Conservation (phyloP, 2,888 invertebrate genomes). For the Capitulum mitella region DNA sequence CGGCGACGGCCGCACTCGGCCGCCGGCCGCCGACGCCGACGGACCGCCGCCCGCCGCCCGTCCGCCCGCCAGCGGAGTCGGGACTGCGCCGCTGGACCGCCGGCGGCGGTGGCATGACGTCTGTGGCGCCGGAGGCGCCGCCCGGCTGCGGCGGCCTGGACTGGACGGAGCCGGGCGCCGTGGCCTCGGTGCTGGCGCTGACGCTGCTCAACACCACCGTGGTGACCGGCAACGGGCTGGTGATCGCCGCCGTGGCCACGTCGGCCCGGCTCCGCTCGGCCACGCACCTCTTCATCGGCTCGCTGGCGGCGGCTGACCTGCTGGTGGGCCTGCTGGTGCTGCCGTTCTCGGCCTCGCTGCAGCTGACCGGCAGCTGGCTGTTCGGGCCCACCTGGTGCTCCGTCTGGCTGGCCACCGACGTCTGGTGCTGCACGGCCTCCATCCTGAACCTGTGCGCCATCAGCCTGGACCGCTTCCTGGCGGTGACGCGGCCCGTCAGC, state of each 20-base stretch:
- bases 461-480: constrained; percentile 84
- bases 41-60: neutral
- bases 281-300: constrained; percentile 94
- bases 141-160: neutral
- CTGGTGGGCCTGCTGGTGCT: constrained; percentile 91
- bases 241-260: constrained; percentile 85
- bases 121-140: neutral
- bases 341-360: constrained; percentile 91
- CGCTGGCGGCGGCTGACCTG: constrained; percentile 90
- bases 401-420: constrained; percentile 93
- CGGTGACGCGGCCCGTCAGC: constrained; percentile 90
- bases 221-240: constrained; percentile 83
- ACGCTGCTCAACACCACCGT: constrained; percentile 80
- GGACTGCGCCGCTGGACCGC: neutral
- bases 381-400: constrained; percentile 95
- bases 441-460: constrained; percentile 94
- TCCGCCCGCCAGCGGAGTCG: too few species aligned
- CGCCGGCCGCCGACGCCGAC: neutral
- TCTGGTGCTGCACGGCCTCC: constrained; percentile 98
- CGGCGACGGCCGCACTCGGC: neutral
- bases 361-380: constrained; percentile 87
- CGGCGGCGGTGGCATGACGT: neutral
- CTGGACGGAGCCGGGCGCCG: neutral
- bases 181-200: constrained; percentile 66
- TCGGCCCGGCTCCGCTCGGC: constrained; percentile 80